Evolutionary conservation across 1,140 invertebrate species (phyloP).

Genomic region (Sinonovacula constricta): DNA sequence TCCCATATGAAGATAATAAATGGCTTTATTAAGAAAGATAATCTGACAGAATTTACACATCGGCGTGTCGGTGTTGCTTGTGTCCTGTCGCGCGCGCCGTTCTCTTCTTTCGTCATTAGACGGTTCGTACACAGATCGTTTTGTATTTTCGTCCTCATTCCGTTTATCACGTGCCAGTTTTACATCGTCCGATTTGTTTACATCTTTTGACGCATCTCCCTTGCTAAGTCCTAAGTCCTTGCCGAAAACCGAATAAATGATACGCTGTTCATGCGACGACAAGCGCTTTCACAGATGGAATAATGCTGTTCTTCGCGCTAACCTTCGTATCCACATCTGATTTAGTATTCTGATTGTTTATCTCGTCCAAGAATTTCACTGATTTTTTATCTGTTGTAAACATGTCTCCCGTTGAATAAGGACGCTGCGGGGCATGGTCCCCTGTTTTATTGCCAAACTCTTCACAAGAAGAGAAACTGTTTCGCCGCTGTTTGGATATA

Average conservation of each 20-base stretch:
- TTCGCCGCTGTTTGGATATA: constrained; percentile 25
- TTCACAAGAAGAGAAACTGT: constrained; percentile 28
- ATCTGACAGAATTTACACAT: constrained; percentile 89
- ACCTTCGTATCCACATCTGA: background rate
- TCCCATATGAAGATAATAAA: constrained; percentile 98
- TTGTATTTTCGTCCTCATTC: no score
- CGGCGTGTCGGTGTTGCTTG: background rate
- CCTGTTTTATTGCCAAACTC: background rate
- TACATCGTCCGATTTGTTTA: no score
- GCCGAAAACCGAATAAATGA: constrained; percentile 46
- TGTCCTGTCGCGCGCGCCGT: background rate
- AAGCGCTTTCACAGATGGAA: constrained; percentile 15
- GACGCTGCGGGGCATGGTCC: background rate
- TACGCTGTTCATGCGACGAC: constrained; percentile 40
- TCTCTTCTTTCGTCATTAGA: constrained; percentile 5
- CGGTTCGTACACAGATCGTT: no score
- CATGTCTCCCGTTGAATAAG: constrained; percentile 17
- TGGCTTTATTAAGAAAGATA: constrained; percentile 94
- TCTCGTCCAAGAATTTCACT: background rate
- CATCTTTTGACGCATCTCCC: no score
- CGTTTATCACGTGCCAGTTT: no score
- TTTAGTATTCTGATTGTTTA: background rate
- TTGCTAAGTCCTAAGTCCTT: constrained; percentile 34
- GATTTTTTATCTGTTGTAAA: background rate
- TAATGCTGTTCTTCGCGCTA: background rate